These are phyloP conservation scores for Eristalis pertinax DNA, from an alignment of 2,888 invertebrate species.

Conservation along the genomic window DNA sequence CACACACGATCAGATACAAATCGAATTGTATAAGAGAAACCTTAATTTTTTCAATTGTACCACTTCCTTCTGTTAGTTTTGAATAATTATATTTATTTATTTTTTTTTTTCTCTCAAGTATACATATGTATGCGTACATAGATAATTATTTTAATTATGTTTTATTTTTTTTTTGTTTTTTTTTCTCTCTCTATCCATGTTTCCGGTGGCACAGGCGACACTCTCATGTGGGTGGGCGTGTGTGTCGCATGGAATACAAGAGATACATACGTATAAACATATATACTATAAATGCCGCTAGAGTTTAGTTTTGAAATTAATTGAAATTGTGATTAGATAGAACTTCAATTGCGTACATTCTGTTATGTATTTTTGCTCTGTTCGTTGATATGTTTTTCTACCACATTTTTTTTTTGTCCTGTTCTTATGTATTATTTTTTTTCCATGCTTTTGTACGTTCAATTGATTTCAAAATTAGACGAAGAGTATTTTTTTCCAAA, in stretches of 20 bases:
- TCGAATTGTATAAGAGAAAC: conserved; percentile 11
- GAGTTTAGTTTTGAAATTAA: conserved; percentile 58
- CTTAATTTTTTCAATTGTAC: conserved; percentile 54
- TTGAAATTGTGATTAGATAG: conserved; percentile 27
- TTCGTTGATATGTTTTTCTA: background rate
- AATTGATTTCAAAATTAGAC: conserved; percentile 67
- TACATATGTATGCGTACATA: background rate
- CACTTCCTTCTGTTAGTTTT: conserved; percentile 71
- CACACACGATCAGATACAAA: conserved; percentile 9
- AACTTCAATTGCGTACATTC: background rate
- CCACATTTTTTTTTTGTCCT: conserved; percentile 2
- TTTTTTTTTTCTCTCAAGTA: conserved; percentile 40
- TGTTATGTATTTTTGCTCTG: background rate
- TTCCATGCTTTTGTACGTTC: conserved; percentile 13
- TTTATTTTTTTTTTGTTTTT: conserved; percentile 27
- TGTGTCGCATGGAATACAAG: conserved; percentile 10
- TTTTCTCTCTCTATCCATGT: background rate
- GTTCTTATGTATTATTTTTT: conserved; percentile 5
- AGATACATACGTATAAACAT: background rate
- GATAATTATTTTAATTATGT: conserved; percentile 28
- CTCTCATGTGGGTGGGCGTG: background rate
- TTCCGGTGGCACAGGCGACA: background rate
- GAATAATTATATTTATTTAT: conserved; percentile 34
- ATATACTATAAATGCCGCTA: conserved; percentile 51
- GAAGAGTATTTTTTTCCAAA: conserved; percentile 70